These are phyloP conservation scores for Grapholita molesta DNA, from an alignment of 1,140 invertebrate species.

Conservation along the genomic window DNA sequence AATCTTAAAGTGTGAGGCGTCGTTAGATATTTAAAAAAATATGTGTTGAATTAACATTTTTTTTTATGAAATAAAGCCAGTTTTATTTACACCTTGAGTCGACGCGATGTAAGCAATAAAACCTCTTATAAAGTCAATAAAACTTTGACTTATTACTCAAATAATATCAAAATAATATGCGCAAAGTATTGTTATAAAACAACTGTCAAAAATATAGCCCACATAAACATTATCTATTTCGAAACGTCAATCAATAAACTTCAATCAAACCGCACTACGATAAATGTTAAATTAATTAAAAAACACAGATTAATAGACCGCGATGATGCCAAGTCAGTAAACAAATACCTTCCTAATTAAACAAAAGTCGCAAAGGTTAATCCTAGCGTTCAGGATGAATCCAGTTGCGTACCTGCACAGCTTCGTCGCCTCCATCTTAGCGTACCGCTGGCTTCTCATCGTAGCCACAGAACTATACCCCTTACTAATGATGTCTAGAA, in stretches of 20 bases:
- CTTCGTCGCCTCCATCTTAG: conserved; percentile 44
- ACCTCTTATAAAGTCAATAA: no score
- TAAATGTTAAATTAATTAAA: background rate
- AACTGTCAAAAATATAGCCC: background rate
- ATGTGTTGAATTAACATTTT: no score
- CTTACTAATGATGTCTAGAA: conserved; percentile 51
- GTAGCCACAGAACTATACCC: conserved; percentile 55
- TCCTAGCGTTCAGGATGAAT: conserved; percentile 37
- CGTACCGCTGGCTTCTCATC: conserved; percentile 59
- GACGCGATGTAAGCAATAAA: no score
- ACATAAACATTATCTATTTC: background rate
- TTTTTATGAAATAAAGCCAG: no score
- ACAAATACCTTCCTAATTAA: background rate
- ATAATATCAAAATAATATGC: no score
- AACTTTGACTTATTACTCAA: no score
- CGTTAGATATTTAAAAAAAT: no score
- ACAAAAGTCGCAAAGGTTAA: background rate
- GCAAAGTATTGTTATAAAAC: background rate
- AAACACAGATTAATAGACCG: background rate
- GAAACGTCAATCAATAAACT: background rate
- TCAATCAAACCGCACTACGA: background rate
- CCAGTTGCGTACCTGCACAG: conserved; percentile 43
- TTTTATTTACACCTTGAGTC: no score
- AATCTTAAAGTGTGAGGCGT: no score
- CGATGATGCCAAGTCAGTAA: background rate